Percentiles rank a stretch among this genome's conserved stretches.
Evolutionary conservation across 2,797 vertebrate species (phyloP).

Genomic region (Melopsittacus undulatus): DNA sequence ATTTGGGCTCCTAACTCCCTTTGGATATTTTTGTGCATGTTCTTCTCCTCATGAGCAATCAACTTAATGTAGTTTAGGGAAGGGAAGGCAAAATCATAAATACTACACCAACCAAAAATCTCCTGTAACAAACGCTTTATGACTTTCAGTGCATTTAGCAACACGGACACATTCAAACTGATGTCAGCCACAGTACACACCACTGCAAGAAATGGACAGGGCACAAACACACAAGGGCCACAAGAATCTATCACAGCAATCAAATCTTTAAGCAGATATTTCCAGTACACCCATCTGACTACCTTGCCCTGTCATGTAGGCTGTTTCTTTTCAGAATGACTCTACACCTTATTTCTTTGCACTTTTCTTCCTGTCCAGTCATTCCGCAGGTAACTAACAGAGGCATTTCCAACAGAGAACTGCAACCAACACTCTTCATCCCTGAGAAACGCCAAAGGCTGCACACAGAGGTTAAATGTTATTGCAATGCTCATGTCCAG

Average conservation of each 20-base stretch:
- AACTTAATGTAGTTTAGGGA: background rate
- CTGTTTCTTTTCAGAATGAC: background rate
- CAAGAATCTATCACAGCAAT: accelerated
- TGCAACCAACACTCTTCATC: background rate
- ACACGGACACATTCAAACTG: accelerated
- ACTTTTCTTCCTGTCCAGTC: background rate
- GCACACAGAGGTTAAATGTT: background rate
- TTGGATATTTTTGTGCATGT: background rate
- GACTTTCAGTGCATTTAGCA: background rate
- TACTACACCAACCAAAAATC: background rate
- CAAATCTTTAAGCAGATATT: background rate
- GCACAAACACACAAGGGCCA: accelerated
- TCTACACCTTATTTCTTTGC: background rate
- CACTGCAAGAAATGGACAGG: accelerated
- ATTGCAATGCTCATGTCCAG: background rate
- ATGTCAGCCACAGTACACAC: background rate
- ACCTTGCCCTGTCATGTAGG: background rate
- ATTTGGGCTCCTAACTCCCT: background rate
- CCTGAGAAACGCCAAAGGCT: background rate
- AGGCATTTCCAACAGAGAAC: background rate
- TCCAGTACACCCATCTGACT: background rate
- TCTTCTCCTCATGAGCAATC: background rate
- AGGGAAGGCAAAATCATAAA: background rate
- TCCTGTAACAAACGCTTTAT: background rate
- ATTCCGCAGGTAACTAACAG: background rate